These are phyloP conservation scores for Albula goreensis DNA, from an alignment of 2,113 vertebrate genomes.

Conservation along the genomic window DNA sequence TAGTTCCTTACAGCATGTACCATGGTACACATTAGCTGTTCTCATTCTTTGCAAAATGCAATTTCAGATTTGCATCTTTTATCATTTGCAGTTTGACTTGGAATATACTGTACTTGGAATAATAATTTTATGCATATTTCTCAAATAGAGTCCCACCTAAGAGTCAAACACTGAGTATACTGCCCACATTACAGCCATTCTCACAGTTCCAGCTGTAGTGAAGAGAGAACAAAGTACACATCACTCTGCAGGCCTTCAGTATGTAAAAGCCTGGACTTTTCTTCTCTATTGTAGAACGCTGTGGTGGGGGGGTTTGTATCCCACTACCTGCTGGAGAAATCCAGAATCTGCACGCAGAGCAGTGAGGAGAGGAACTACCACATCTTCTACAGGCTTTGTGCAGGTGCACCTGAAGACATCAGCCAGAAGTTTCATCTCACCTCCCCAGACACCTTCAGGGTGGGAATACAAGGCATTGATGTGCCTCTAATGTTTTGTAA, in stretches of 20 bases:
- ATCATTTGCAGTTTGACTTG: too few relatives aligned
- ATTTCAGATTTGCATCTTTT: too few relatives aligned
- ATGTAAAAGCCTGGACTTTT: background rate
- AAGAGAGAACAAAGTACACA: too few relatives aligned
- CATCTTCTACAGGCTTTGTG: conserved; percentile 95
- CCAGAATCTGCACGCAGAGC: conserved; percentile 92
- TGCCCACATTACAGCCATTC: background rate
- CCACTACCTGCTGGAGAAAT: conserved; percentile 98
- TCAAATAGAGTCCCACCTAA: too few relatives aligned
- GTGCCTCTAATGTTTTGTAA: background rate
- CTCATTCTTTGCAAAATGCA: too few relatives aligned
- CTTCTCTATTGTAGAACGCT: conserved; percentile 69
- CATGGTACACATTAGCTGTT: too few relatives aligned
- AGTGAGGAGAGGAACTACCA: conserved; percentile 97
- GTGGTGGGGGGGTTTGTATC: conserved; percentile 97
- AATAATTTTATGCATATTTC: too few relatives aligned
- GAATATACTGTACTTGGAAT: too few relatives aligned
- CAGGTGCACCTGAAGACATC: conserved; percentile 91
- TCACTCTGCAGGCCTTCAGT: background rate
- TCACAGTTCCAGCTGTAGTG: background rate
- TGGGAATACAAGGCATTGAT: conserved; percentile 56
- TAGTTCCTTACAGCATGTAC: too few relatives aligned
- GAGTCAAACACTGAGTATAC: too few relatives aligned
- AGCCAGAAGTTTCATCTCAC: conserved; percentile 84
- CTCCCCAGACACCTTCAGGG: conserved; percentile 91